A percentile compares a stretch with the other conserved stretches of the same genome.
Evolutionary conservation across 2,113 vertebrate species (phyloP).

Genomic region (Aphelocoma coerulescens): DNA sequence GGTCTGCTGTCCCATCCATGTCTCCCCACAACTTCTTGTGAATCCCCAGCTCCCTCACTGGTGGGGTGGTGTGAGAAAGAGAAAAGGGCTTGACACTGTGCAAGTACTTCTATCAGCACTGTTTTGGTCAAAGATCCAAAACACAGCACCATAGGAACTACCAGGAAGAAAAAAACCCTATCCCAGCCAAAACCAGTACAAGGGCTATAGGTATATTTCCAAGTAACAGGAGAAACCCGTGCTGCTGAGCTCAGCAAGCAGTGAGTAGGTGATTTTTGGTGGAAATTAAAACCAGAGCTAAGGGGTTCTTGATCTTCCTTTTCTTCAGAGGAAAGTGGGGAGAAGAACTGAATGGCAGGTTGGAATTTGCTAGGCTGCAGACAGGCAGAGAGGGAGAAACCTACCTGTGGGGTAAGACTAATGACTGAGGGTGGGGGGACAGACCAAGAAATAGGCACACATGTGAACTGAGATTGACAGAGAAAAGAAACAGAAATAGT

Average conservation of each 20-base stretch:
- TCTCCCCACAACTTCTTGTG: background rate
- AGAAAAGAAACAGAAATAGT: background rate
- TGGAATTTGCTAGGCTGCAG: background rate
- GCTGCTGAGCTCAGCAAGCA: background rate
- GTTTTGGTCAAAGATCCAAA: background rate
- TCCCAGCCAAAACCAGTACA: background rate
- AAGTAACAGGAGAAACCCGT: background rate
- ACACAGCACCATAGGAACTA: background rate
- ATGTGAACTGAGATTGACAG: background rate
- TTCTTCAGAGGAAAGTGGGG: background rate
- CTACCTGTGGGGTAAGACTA: background rate
- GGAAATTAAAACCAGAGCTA: background rate
- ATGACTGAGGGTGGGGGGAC: background rate
- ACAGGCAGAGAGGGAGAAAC: background rate
- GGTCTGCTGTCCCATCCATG: background rate
- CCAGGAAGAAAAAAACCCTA: background rate
- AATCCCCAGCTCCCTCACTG: rapidly evolving
- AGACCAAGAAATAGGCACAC: background rate
- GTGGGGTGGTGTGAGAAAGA: background rate
- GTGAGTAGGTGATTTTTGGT: background rate
- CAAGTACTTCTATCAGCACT: background rate
- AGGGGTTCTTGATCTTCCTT: background rate
- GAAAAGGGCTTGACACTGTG: background rate
- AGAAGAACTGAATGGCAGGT: background rate
- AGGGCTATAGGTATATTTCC: background rate